Evolutionary conservation across 1,140 invertebrate species (phyloP).

Genomic region (Neoseiulus cucumeris): DNA sequence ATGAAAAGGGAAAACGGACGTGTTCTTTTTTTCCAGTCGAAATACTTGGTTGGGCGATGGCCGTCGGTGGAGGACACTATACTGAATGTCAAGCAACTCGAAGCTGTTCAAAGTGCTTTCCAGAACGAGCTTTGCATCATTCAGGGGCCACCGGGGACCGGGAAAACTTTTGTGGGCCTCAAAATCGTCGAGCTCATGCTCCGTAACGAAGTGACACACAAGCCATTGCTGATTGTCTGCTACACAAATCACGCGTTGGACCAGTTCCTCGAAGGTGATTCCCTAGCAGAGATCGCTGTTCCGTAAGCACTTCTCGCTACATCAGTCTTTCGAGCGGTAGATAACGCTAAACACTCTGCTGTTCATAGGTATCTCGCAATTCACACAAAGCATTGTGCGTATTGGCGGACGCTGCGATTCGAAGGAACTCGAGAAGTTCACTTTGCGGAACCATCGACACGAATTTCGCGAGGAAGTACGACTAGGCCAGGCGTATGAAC

Average conservation of each 20-base stretch:
- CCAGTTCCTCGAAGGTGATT: conserved; percentile 54
- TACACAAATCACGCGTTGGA: conserved; percentile 72
- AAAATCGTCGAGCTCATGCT: conserved; percentile 27
- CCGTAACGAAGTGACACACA: conserved; percentile 17
- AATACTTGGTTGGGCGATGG: not conserved
- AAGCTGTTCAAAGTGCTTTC: conserved; percentile 30
- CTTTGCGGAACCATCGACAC: not conserved
- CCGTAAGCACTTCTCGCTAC: too few species aligned
- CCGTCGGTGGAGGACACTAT: not conserved
- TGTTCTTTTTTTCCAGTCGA: too few species aligned
- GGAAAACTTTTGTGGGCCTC: conserved; percentile 49
- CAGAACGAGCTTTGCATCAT: conserved; percentile 40
- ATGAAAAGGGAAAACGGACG: too few species aligned
- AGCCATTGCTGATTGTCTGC: conserved; percentile 54
- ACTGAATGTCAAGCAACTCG: conserved; percentile 22
- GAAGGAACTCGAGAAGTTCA: conserved; percentile 23
- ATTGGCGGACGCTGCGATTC: conserved; percentile 48
- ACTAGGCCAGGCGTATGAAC: too few species aligned
- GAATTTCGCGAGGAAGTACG: not conserved
- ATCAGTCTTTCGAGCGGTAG: too few species aligned
- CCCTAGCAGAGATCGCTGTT: too few species aligned
- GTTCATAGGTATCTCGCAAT: conserved; percentile 29
- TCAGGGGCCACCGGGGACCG: conserved; percentile 53
- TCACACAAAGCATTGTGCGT: conserved; percentile 35
- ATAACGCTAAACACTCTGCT: too few species aligned